Evolutionary conservation across 2,113 vertebrate genomes (phyloP).

Genomic region (Chloropsis hardwickii): DNA sequence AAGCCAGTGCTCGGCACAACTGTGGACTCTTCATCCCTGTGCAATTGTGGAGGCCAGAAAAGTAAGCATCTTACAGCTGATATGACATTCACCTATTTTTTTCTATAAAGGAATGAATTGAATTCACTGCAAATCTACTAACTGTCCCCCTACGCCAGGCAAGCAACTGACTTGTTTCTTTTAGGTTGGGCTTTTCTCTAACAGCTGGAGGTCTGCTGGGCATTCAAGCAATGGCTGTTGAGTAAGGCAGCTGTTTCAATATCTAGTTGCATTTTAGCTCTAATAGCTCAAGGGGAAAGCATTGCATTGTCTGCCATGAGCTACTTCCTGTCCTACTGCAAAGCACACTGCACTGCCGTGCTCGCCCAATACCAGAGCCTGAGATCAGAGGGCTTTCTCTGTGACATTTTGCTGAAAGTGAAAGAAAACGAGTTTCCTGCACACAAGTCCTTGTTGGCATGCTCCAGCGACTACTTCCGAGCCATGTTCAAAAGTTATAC

Average conservation of each 20-base stretch:
- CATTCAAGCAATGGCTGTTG: slow-evolving; percentile 11
- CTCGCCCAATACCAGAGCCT: slow-evolving; percentile 86
- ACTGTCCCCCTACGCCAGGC: not conserved
- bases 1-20: not conserved
- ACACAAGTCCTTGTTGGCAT: slow-evolving; percentile 88
- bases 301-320: slow-evolving; percentile 76
- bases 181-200: not conserved
- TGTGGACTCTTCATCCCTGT: slow-evolving; percentile 7
- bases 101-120: slow-evolving; percentile 23
- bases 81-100: slow-evolving; percentile 11
- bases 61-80: slow-evolving; percentile 47
- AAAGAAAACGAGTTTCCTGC: slow-evolving; percentile 86
- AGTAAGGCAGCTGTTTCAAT: slow-evolving; percentile 7
- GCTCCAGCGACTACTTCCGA: slow-evolving; percentile 93
- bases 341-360: slow-evolving; percentile 78
- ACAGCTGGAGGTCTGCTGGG: slow-evolving; percentile 21
- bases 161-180: not conserved
- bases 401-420: slow-evolving; percentile 87
- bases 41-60: not conserved
- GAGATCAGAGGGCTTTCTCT: slow-evolving; percentile 82
- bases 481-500: slow-evolving; percentile 91
- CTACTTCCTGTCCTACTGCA: slow-evolving; percentile 91
- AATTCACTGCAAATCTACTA: slow-evolving; percentile 20
- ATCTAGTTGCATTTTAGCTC: slow-evolving; percentile 4
- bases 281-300: not conserved